These are phyloP conservation scores for Diorhabda sublineata DNA, from an alignment of 1,140 invertebrate genomes.

Conservation along the genomic window DNA sequence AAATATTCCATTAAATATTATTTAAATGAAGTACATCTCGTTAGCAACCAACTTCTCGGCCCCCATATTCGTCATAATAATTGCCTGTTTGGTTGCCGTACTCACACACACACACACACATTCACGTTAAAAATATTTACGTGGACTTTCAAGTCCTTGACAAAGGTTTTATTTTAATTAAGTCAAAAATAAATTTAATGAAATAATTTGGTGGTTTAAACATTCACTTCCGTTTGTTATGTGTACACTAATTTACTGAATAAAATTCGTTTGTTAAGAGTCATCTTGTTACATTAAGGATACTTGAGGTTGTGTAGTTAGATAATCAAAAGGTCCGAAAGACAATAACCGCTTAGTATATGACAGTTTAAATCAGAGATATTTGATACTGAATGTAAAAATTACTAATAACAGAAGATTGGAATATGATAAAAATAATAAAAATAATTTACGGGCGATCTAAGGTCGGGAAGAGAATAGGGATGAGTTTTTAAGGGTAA, in stretches of 20 bases:
- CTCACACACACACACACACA: too few relatives aligned
- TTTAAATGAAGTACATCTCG: too few relatives aligned
- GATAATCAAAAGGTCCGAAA: background rate
- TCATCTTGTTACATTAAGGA: background rate
- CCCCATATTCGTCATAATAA: too few relatives aligned
- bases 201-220: background rate
- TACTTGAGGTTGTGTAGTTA: background rate
- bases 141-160: background rate
- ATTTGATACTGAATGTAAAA: too few relatives aligned
- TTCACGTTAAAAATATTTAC: background rate
- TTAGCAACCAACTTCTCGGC: too few relatives aligned
- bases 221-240: constrained; percentile 2
- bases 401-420: too few relatives aligned
- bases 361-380: background rate
- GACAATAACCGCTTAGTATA: background rate
- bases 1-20: too few relatives aligned
- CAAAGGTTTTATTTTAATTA: constrained; percentile 3
- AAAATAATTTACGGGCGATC: too few relatives aligned
- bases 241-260: background rate
- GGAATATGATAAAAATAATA: too few relatives aligned
- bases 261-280: background rate
- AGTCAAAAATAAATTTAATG: background rate
- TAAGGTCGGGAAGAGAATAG: too few relatives aligned
- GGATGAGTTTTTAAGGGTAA: too few relatives aligned
- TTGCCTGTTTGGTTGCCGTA: too few relatives aligned